Base-by-base conservation (phyloP, 2,797 vertebrate species). In the Moxostoma hubbsi region DNA sequence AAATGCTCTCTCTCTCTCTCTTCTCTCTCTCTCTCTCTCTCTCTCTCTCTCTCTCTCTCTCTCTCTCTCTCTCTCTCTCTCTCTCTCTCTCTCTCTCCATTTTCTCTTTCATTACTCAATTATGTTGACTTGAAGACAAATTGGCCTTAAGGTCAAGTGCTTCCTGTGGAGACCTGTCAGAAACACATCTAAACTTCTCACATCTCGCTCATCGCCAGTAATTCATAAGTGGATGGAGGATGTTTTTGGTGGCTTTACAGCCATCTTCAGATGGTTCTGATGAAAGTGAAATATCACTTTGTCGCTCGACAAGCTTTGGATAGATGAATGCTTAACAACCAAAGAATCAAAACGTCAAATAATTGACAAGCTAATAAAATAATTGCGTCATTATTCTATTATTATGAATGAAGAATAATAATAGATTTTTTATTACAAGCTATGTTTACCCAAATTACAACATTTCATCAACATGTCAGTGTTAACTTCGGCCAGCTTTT, bases 51-150 rank as follows among this genome's bases (percentile, higher is more conserved):
- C 45, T 24, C 75, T 68, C 53, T 62, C 53, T 79, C 63, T 69
- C 47, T 54, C 76, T 36, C 54, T 15, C 73, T 78, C 68, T 75
- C 58, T 78, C 36, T 36, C 36, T 36, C 36, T 36, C 36, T 36
- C 36, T 36, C 36, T 36, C 36, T 36, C 36, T 36, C 36, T 36
- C 36, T 36, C 36, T 36, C 36, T 54, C 45, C 61, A 36, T 75
- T 73, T 70, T 74, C 66, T 86, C 68, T 79, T 85, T 87, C 85
- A 86, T 86, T 82, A 46, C 53, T 68, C 24, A 57, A 64, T 75
- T 64, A 75, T 36, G 55, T 70, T 51, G 4, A 62, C 53, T 55
- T 5, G 59, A 49, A 18, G 51, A 81, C 47, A 53, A 64, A 64
- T 62, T 71, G 67, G 9, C 75, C 68, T 51, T n/a, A 54, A 68